Percentiles rank a stretch among this genome's conserved stretches.
phyloP scores from a whole-genome alignment of 2,797 vertebrate species.

The Denticeps clupeoides region DNA sequence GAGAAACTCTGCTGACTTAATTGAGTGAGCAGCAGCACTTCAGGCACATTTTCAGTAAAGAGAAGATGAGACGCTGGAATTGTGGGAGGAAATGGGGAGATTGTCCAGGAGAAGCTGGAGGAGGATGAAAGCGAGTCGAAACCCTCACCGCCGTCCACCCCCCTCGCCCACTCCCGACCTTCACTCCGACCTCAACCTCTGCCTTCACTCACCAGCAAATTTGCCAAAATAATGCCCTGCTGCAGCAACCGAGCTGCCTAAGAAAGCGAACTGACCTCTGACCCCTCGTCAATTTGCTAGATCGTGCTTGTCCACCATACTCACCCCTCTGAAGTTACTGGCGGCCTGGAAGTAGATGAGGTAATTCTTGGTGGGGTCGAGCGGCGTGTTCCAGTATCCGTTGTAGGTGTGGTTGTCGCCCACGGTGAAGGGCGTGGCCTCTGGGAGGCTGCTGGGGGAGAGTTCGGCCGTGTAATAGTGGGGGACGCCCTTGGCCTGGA shows the following conservation, averaged over 20 bases:
- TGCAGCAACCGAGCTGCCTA: no score
- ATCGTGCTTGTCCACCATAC: constrained; percentile 35
- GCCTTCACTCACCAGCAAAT: no score
- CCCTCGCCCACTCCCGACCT: no score
- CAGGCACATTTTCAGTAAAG: no score
- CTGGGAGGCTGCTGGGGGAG: constrained; percentile 73
- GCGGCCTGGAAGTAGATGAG: constrained; percentile 90
- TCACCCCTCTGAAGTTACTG: constrained; percentile 88
- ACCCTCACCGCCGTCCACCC: no score
- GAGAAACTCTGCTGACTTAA: no score
- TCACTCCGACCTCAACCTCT: no score
- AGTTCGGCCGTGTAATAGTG: constrained; percentile 88
- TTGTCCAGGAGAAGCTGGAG: not conserved
- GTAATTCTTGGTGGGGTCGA: constrained; percentile 87
- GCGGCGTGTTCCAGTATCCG: constrained; percentile 87
- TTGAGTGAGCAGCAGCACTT: no score
- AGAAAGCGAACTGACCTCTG: no score
- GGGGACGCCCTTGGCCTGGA: constrained; percentile 57
- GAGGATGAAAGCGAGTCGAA: not conserved
- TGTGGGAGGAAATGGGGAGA: not conserved
- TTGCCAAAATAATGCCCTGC: no score
- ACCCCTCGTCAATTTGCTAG: no score
- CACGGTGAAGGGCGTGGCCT: constrained; percentile 86
- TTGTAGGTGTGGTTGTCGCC: constrained; percentile 95
- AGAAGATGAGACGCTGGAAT: not conserved